Conservation (phyloP, 2,113 vertebrate genomes). For the Leptocoma aspasia region DNA sequence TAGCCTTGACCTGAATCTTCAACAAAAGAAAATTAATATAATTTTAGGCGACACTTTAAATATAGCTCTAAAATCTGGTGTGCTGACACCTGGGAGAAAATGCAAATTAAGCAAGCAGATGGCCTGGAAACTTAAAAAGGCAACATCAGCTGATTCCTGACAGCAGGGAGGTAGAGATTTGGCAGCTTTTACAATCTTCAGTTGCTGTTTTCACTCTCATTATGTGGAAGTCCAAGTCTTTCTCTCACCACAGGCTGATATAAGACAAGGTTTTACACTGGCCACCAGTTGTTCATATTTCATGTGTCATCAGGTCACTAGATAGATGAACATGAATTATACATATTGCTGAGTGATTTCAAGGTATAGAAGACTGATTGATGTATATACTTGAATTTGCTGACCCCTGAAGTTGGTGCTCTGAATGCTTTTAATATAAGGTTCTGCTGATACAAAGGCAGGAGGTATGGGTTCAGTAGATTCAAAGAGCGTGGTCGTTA, state of each 20-base stretch:
- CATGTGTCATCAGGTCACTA: not conserved
- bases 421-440: not conserved
- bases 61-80: not conserved
- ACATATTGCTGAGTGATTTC: not conserved
- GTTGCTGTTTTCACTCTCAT: not conserved
- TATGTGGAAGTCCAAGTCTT: not conserved
- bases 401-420: not conserved
- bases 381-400: not conserved
- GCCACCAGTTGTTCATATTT: not conserved
- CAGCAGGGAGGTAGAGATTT: not conserved
- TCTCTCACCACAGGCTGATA: not conserved
- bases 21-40: not conserved
- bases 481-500: not conserved
- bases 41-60: not conserved
- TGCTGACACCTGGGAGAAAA: not conserved
- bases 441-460: not conserved
- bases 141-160: not conserved
- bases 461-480: not conserved
- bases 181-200: not conserved
- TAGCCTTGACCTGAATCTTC: not conserved
- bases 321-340: not conserved
- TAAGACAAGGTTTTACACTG: not conserved
- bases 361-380: not conserved
- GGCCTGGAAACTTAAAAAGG: not conserved
- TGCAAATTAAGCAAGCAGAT: not conserved